phyloP scores from a whole-genome alignment of 2,113 vertebrate species.

The Dasyprocta punctata region DNA sequence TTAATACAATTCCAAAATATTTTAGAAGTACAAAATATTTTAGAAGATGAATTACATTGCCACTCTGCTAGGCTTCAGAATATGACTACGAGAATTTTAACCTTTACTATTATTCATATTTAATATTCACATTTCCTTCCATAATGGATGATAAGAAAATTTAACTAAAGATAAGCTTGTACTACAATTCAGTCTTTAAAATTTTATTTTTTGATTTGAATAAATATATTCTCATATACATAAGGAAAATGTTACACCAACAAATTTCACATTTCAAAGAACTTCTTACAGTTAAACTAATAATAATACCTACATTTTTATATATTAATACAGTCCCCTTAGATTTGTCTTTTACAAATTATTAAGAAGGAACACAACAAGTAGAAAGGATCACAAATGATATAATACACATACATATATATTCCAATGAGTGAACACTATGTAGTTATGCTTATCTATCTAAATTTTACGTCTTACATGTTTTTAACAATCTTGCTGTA shows the following conservation, averaged over 20 bases:
- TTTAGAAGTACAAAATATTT: background rate
- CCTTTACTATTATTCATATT: background rate
- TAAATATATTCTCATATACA: background rate
- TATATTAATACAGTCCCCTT: background rate
- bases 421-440: background rate
- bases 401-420: background rate
- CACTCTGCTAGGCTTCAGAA: background rate
- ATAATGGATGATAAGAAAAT: background rate
- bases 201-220: slow-evolving; percentile 28
- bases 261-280: slow-evolving; percentile 16
- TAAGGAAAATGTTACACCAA: background rate
- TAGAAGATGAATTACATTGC: background rate
- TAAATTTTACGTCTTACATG: background rate
- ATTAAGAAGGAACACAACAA: background rate
- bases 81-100: background rate
- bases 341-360: background rate
- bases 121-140: slow-evolving; percentile 7
- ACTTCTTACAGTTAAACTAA: background rate
- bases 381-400: background rate
- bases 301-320: slow-evolving; percentile 2
- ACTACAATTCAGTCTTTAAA: background rate
- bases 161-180: background rate
- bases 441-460: background rate
- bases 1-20: background rate
- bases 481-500: background rate